Evolutionary conservation across 2,113 vertebrate genomes (phyloP), one percentile per base, ranked within the genome.

Genomic region (Phaethon lepturus): DNA sequence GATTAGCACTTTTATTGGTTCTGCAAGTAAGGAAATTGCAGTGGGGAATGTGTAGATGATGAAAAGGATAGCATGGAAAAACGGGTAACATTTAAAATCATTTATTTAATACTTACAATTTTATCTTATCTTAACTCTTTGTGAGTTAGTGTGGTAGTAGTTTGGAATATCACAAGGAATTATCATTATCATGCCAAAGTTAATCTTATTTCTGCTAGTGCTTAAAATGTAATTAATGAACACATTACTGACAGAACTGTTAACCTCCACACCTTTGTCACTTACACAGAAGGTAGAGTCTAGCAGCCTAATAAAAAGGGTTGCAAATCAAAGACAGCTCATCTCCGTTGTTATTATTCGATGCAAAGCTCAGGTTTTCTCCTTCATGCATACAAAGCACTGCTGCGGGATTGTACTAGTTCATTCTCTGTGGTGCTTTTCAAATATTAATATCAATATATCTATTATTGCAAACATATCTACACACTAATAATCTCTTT

Each of bases 201-300:
- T 76, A 33, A 33, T 83, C 33, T 52, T 77, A 38, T 49, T 90
- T 91, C 44, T 67, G 31, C 29, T 58, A 38, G 9, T 62, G 13
- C 80, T 83, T 88, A 35, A 76, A 86, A 78, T 25, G 35, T 49
- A 92, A 42, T 86, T 93, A 81, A 93, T 79, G 58, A 93, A 66
- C 45, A 77, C 19, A 47, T 73, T n/a, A 42, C n/a, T 88, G 71
- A 24, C 50, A 62, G 71, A 73, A 47, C 24, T 67, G 50, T 59
- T 91, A 29, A 68, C 69, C 56, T 78, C 38, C 40, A 77, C 49
- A 77, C 60, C 73, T 87, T 69, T 80, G 28, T 82, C 19, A 86
- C 50, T 89, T 33, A 26, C 24, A 64, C 10, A 69, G 44, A 63
- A 83, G 47, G 50, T 28, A 80, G 74, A 72, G 35, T 74, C 56